phyloP scores from a whole-genome alignment of 2,888 invertebrate genomes.

The Anthophora plumipes region DNA sequence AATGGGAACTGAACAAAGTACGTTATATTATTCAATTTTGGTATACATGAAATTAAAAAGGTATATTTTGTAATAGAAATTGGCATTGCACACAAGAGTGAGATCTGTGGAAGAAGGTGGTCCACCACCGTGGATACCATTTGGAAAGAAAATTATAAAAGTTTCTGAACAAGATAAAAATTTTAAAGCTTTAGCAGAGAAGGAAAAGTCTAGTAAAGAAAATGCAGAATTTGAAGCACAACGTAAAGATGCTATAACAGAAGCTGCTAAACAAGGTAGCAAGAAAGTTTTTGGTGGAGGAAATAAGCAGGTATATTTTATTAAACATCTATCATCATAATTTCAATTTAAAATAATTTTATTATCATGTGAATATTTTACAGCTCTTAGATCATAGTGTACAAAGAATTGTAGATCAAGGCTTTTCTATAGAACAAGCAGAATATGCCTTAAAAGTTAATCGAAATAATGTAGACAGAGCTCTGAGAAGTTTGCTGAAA shows the following conservation, averaged over 20 bases:
- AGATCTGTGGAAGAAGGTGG: slow-evolving; percentile 90
- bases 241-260: slow-evolving; percentile 95
- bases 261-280: slow-evolving; percentile 89
- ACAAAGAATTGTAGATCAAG: slow-evolving; percentile 92
- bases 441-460: slow-evolving; percentile 89
- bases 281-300: slow-evolving; percentile 86
- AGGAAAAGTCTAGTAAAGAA: slow-evolving; percentile 88
- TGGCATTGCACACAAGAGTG: slow-evolving; percentile 84
- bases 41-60: background rate
- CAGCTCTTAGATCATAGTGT: slow-evolving; percentile 90
- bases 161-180: slow-evolving; percentile 87
- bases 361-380: slow-evolving; percentile 7
- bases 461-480: slow-evolving; percentile 90
- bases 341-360: slow-evolving; percentile 14
- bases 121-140: slow-evolving; percentile 96
- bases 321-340: slow-evolving; percentile 4
- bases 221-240: slow-evolving; percentile 95
- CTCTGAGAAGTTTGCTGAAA: slow-evolving; percentile 89
- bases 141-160: slow-evolving; percentile 91
- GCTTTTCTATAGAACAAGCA: slow-evolving; percentile 91
- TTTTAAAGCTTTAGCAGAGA: slow-evolving; percentile 89
- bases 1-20: slow-evolving; percentile 91
- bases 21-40: slow-evolving; percentile 46
- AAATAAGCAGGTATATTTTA: slow-evolving; percentile 82
- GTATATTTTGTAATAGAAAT: slow-evolving; percentile 75